Evolutionary conservation across 37 sponge, comb jelly and placozoan genomes (phyloP), one percentile per base, ranked within the genome.

Genomic region (Bolinopsis microptera): DNA sequence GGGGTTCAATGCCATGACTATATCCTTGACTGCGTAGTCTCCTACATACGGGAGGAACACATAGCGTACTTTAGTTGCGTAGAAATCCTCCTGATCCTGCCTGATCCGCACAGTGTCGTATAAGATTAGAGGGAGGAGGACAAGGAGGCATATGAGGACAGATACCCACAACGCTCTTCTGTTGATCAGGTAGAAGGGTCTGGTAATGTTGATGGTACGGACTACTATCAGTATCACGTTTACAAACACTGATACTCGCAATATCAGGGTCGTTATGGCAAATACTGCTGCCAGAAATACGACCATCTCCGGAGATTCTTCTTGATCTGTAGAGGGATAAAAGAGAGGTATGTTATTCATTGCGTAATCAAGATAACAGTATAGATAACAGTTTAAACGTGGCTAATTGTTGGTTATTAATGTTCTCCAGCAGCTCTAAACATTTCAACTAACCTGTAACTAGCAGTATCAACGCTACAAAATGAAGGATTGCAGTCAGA

Each of bases 171-270:
- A 24, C 3, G 25, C 28, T 70, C 26, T 70, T n/a, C 74, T 9
- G 2, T 26, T 8, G 16, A 70, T 70, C 26, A 24, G 74, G 74
- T 70, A 26, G 74, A 70, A 70, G 74, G 74, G 74, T 8, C 30
- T 9, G 74, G 74, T 70, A 5, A 70, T 70, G 74, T 70, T 70
- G 74, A 70, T 70, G 5, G 74, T 70, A 2, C 74, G 74, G 74
- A 70, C 74, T 22, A 70, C 74, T 3, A 70, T 70, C 1, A 70
- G 74, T 1, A 70, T 26, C 30, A 70, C 30, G 74, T 70, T 70
- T 3, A 70, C 30, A 22, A 70, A 70, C 24, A 70, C 74, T n/a
- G 74, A 70, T 24, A 70, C 26, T 22, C 74, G 74, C 2, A 70
- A n/a, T 26, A 70, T 26, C 25, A 70, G 74, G 30, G 74, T 26